Evolutionary conservation across 2,888 invertebrate species (phyloP).

Genomic region (Papilio protenor): DNA sequence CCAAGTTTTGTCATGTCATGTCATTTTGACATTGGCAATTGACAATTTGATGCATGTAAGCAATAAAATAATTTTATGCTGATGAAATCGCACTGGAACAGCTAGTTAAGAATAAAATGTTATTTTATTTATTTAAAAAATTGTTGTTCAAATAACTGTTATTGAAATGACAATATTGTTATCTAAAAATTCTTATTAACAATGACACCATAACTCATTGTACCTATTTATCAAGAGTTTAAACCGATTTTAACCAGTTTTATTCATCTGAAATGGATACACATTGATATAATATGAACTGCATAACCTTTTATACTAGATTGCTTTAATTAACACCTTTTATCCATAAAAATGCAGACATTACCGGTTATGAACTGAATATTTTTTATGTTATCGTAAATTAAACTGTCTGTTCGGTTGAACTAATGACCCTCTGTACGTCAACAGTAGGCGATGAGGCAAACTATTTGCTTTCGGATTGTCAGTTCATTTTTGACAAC

Average conservation of each 20-base stretch:
- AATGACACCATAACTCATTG: constrained; percentile 13
- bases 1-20: too few species aligned
- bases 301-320: constrained; percentile 51
- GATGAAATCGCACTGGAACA: too few species aligned
- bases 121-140: too few species aligned
- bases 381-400: constrained; percentile 44
- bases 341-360: constrained; percentile 50
- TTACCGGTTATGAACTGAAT: constrained; percentile 48
- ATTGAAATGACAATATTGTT: neutral
- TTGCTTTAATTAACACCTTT: constrained; percentile 45
- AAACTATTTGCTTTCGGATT: constrained; percentile 72
- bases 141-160: too few species aligned
- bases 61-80: too few species aligned
- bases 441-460: constrained; percentile 83
- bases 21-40: too few species aligned
- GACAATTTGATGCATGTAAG: too few species aligned
- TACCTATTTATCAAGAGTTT: neutral
- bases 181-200: neutral
- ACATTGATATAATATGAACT: constrained; percentile 57
- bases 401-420: constrained; percentile 49
- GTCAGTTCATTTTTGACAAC: constrained; percentile 78
- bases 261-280: constrained; percentile 45
- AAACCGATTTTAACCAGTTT: constrained; percentile 46
- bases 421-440: constrained; percentile 79
- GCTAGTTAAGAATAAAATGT: too few species aligned